Evolutionary conservation across 2,888 invertebrate genomes (phyloP).

Genomic region (Phalangium opilio): DNA sequence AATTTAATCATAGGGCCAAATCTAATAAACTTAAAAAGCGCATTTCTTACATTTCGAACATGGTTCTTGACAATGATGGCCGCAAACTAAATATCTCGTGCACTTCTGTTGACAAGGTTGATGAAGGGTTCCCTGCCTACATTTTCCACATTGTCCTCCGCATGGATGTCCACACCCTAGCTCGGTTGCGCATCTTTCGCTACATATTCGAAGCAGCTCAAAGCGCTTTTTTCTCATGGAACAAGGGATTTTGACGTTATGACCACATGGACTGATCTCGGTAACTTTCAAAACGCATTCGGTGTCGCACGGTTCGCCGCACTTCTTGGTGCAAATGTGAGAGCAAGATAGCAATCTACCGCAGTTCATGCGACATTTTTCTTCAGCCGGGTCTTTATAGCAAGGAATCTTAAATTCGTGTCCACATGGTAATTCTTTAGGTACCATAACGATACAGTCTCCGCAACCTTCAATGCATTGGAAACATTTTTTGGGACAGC

Average conservation of each 20-base stretch:
- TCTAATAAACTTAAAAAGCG: no score
- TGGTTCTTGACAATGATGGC: conserved; percentile 27
- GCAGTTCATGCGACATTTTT: no score
- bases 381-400: not conserved
- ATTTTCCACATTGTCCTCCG: conserved; percentile 28
- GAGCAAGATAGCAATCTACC: no score
- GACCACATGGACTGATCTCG: conserved; percentile 7
- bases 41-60: no score
- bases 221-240: not conserved
- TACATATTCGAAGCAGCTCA: conserved; percentile 7
- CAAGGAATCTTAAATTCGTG: conserved; percentile 5
- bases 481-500: conserved; percentile 6
- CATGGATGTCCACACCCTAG: conserved; percentile 27
- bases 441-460: conserved; percentile 5
- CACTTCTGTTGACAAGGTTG: conserved; percentile 27
- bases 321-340: no score
- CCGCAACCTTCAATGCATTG: conserved; percentile 7
- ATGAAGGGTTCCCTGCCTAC: conserved; percentile 29
- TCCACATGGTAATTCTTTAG: conserved; percentile 8
- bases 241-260: conserved; percentile 9
- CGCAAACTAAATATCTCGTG: conserved; percentile 27
- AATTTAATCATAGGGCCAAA: no score
- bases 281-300: no score
- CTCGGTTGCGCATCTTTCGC: conserved; percentile 6
- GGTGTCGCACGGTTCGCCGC: no score